These are phyloP conservation scores for Linurgus olivaceus DNA, from an alignment of 2,797 vertebrate genomes.

Conservation along the genomic window DNA sequence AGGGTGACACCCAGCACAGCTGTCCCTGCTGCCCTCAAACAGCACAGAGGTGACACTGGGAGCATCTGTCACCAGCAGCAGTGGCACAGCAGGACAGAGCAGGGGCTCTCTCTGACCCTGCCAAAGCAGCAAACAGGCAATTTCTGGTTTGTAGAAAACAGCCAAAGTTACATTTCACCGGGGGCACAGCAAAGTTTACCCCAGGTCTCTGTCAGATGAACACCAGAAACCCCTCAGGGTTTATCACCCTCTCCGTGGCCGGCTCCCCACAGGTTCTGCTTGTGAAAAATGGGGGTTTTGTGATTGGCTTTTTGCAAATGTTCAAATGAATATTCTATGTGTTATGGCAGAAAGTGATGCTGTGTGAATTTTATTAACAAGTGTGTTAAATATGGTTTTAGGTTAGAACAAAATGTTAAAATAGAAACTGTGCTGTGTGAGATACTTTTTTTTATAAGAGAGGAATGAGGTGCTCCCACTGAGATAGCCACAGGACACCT, in stretches of 20 bases:
- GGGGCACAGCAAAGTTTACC: rapidly evolving
- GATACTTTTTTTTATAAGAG: no score
- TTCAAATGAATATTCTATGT: no score
- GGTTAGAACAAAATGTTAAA: no score
- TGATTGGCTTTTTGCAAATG: no score
- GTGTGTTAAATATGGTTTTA: no score
- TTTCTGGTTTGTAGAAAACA: background rate
- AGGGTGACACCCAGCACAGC: no score
- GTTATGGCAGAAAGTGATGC: no score
- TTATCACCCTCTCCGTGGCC: background rate
- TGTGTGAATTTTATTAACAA: no score
- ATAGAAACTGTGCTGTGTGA: no score
- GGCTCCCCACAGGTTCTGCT: background rate
- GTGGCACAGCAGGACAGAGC: background rate
- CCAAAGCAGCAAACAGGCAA: background rate
- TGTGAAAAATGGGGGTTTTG: no score
- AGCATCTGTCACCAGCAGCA: background rate
- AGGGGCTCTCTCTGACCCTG: background rate
- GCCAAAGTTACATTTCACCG: background rate
- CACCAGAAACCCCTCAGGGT: background rate
- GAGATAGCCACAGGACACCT: no score
- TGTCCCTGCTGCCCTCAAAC: background rate
- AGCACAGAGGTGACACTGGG: rapidly evolving
- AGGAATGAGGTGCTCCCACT: no score
- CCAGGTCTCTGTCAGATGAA: background rate